A percentile compares a stretch with the other conserved stretches of the same genome.
Conservation (phyloP, 2,797 vertebrate species). For the Threskiornis aethiopicus region DNA sequence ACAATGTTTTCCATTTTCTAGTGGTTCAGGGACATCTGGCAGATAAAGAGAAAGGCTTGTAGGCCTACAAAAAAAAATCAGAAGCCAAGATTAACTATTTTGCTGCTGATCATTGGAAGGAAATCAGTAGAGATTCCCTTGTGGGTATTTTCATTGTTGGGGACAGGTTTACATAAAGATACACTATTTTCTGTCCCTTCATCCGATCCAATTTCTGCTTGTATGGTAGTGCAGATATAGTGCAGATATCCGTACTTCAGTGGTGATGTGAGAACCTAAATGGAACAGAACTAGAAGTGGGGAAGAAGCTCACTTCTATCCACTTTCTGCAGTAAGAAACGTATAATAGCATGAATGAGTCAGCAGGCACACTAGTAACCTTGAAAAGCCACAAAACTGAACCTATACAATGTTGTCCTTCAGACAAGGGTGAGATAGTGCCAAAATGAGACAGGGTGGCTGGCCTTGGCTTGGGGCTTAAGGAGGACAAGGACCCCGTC, state of each 20-base stretch:
- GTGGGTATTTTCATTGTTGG: background rate
- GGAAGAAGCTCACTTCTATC: background rate
- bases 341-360: background rate
- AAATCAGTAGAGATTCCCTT: background rate
- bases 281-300: background rate
- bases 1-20: background rate
- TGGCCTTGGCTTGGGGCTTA: background rate
- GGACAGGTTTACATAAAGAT: background rate
- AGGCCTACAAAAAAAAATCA: background rate
- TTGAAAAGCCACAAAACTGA: background rate
- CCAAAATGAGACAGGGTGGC: background rate
- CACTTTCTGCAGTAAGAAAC: background rate
- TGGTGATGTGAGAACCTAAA: background rate
- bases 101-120: background rate
- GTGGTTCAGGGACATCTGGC: background rate
- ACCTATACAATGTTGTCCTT: background rate
- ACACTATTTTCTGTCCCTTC: background rate
- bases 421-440: background rate
- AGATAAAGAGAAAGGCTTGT: background rate
- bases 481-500: rapidly evolving
- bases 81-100: background rate
- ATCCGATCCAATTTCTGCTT: background rate
- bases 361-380: background rate
- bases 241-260: rapidly evolving
- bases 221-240: background rate